Evolutionary conservation across 2,888 invertebrate genomes (phyloP), one percentile per base, ranked within the genome.

Genomic region (Drosophila antonietae): DNA sequence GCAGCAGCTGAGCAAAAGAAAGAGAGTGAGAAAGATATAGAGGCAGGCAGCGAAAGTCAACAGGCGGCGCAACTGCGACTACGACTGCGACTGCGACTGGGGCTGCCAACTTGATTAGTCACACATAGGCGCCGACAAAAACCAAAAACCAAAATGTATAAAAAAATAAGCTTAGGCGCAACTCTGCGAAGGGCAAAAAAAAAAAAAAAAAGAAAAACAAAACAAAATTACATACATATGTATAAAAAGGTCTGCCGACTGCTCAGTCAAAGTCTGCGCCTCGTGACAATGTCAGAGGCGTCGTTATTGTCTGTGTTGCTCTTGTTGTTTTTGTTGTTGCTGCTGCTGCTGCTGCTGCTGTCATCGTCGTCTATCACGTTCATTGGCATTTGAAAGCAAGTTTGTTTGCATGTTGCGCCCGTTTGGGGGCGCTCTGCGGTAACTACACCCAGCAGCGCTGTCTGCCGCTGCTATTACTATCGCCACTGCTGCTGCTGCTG

Each of bases 311-410:
- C 60, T 41, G 35, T 55, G 46, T 28, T 62, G 51, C 18, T 62
- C 44, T 35, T 51, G 31, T n/a, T 57, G 35, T 37, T 41, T 49
- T 33, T 33, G 33, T 33, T 33, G 33, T 2, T 37, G 15, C 37
- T 39, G 39, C 37, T 37, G 35, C 14, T 37, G 14, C 18, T 58
- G 47, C 55, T 63, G 63, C 20, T 55, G 62, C 52, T 35, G 70
- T 44, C 55, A 63, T 55, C 65, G 70, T 71, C 68, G 81, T 71
- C 81, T 78, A 74, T 67, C 70, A 77, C 81, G 82, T 80, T 85
- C 78, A 76, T 84, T 85, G 78, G 83, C 78, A 76, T 83, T 83
- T 80, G 69, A 77, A 83, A 81, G 84, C 80, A 71, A 73, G 75
- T 78, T 86, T 86, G 81, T 79, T 71, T 83, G 82, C 77, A 80